A percentile compares a stretch with the other conserved stretches of the same genome.
Conservation (phyloP, 2,888 invertebrate genomes). For the Drosophila robusta region DNA sequence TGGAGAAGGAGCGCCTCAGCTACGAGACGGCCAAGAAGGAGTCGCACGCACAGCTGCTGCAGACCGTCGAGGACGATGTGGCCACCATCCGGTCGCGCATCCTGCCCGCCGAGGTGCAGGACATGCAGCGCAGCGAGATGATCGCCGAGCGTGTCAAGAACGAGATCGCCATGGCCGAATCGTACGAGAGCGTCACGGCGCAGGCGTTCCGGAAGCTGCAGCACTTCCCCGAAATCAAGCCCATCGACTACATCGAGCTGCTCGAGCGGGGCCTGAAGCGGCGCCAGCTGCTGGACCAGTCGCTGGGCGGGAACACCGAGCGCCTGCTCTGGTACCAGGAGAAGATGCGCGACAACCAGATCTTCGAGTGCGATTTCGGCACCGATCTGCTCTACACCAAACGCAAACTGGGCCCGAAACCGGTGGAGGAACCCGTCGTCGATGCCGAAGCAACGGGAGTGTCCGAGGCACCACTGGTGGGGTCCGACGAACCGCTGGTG, state of each 20-base stretch:
- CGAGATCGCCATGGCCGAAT: constrained; percentile 58
- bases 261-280: constrained; percentile 80
- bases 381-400: constrained; percentile 55
- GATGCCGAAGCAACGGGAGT: neutral
- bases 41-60: constrained; percentile 70
- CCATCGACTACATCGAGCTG: constrained; percentile 81
- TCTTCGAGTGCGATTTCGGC: constrained; percentile 78
- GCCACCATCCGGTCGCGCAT: constrained; percentile 82
- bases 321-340: constrained; percentile 76
- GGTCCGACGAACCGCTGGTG: neutral
- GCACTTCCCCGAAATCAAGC: constrained; percentile 62
- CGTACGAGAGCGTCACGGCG: constrained; percentile 60
- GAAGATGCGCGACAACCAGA: constrained; percentile 49
- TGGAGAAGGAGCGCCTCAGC: constrained; percentile 89
- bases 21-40: constrained; percentile 84
- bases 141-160: constrained; percentile 68
- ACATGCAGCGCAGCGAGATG: constrained; percentile 81
- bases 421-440: neutral
- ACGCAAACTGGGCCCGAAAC: constrained; percentile 22
- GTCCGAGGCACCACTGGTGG: neutral
- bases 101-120: constrained; percentile 85
- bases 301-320: constrained; percentile 82
- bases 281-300: constrained; percentile 80
- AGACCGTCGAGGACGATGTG: constrained; percentile 78
- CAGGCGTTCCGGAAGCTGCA: constrained; percentile 62